Evolutionary conservation across 2,797 vertebrate genomes (phyloP).

Genomic region (Syndactyla subalaris): DNA sequence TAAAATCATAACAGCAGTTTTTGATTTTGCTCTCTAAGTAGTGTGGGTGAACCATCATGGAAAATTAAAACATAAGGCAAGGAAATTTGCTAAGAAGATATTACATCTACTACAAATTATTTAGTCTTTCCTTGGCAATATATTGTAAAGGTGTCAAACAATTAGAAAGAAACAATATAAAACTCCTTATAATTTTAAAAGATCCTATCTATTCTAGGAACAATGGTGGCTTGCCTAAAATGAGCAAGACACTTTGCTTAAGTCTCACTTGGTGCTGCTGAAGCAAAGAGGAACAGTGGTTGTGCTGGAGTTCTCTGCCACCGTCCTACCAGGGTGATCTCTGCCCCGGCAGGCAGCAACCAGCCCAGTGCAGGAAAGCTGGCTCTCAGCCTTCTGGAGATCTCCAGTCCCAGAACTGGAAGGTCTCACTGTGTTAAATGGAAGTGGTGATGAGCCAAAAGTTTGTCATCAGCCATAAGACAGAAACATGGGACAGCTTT

Average conservation of each 20-base stretch:
- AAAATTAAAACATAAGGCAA: constrained; percentile 41
- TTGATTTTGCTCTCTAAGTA: constrained; percentile 36
- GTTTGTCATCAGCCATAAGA: neutral
- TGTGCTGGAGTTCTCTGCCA: constrained; percentile 1
- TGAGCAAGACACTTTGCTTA: neutral
- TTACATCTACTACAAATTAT: constrained; percentile 43
- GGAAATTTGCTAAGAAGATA: constrained; percentile 38
- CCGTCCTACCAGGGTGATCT: neutral
- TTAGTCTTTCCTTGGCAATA: neutral
- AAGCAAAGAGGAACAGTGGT: neutral
- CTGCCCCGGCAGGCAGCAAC: neutral
- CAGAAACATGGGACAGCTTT: neutral
- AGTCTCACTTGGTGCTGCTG: neutral
- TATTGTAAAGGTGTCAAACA: constrained; percentile 37
- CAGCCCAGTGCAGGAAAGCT: neutral
- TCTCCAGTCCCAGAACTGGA: neutral
- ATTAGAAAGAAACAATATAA: constrained; percentile 29
- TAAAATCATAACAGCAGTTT: constrained; percentile 47
- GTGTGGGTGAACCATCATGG: constrained; percentile 15
- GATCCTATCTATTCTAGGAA: neutral
- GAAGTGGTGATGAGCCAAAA: constrained; percentile 1
- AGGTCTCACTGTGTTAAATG: neutral
- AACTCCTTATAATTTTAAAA: neutral
- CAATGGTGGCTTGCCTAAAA: neutral
- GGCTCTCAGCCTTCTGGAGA: neutral